Evolutionary conservation across 2,888 invertebrate genomes (phyloP), one percentile per base, ranked within the genome.

Genomic region (Ptilodon capucinus): DNA sequence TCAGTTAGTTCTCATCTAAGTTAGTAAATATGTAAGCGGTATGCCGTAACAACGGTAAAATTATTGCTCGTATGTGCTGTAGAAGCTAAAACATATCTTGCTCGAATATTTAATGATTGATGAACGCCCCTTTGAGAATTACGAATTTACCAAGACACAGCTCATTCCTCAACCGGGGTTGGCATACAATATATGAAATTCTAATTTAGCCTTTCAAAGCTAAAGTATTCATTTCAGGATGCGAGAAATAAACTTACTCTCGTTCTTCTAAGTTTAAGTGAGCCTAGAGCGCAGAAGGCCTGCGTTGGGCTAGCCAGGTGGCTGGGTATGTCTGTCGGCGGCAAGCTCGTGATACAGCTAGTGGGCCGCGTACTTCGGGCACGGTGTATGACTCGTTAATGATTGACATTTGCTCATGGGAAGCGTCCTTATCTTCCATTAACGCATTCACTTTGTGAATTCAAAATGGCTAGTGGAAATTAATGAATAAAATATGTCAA

Each of bases 361-460:
- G 84, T 84, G 86, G 78, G 79, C 81, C 73, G 65, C 69, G 63
- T 67, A 79, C 74, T 74, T 71, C 72, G 70, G 73, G 74, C 77
- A 77, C 76, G 74, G 81, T 83, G 86, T 76, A 71, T 67, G 68
- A 76, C 70, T 81, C 68, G 72, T 74, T 75, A 77, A 84, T 81
- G 82, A 79, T 73, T 75, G 70, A 68, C 70, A 66, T 78, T 84
- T 86, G 86, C 84, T 87, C 76, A 81, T 84, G 83, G 89, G 84
- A 91, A 88, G 88, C 89, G 86, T 90, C 86, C 80, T 79, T 84
- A 82, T 86, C 89, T 88, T 88, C 91, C 91, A 86, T 88, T 88
- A 79, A 81, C 81, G 80, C 86, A 85, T 86, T 88, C 84, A 80
- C 80, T 82, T 81, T 77, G 87, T 87, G 89, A 77, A 74, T 79